Conservation (phyloP, 2,113 vertebrate genomes). For the Girardinichthys multiradiatus region DNA sequence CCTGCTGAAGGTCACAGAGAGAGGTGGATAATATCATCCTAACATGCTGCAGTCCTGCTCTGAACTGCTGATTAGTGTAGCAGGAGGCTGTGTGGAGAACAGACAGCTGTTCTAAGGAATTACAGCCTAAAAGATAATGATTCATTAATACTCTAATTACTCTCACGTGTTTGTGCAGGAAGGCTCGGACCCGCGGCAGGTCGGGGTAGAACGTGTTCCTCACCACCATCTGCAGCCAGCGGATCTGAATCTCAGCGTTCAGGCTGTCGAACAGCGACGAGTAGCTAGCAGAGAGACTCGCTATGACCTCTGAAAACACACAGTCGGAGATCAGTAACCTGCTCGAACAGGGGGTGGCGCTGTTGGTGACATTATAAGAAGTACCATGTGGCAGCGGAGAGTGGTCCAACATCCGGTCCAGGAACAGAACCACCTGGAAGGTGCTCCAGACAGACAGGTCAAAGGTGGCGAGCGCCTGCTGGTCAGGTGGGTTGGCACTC, state of each 20-base stretch:
- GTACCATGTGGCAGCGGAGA: slow-evolving; percentile 87
- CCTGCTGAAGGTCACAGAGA: no score
- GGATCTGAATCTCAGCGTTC: slow-evolving; percentile 95
- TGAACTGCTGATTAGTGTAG: no score
- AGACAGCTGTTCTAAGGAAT: no score
- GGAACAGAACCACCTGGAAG: slow-evolving; percentile 95
- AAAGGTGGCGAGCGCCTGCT: slow-evolving; percentile 73
- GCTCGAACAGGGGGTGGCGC: neutral
- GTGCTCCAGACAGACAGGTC: slow-evolving; percentile 93
- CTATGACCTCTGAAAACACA: slow-evolving; percentile 83
- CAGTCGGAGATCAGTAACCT: neutral
- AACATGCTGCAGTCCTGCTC: no score
- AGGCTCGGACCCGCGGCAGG: slow-evolving; percentile 89
- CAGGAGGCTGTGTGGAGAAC: no score
- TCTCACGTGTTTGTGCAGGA: slow-evolving; percentile 93
- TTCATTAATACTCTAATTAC: neutral
- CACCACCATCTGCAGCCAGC: slow-evolving; percentile 95
- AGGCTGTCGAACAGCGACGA: slow-evolving; percentile 89
- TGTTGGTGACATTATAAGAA: neutral
- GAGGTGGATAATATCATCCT: no score
- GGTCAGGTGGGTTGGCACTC: slow-evolving; percentile 79
- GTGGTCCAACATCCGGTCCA: slow-evolving; percentile 92
- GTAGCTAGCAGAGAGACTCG: slow-evolving; percentile 86
- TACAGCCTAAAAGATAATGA: no score
- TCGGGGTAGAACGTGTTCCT: slow-evolving; percentile 92